phyloP scores from a whole-genome alignment of 2,888 invertebrate genomes.

The Embidobia sp. region DNA sequence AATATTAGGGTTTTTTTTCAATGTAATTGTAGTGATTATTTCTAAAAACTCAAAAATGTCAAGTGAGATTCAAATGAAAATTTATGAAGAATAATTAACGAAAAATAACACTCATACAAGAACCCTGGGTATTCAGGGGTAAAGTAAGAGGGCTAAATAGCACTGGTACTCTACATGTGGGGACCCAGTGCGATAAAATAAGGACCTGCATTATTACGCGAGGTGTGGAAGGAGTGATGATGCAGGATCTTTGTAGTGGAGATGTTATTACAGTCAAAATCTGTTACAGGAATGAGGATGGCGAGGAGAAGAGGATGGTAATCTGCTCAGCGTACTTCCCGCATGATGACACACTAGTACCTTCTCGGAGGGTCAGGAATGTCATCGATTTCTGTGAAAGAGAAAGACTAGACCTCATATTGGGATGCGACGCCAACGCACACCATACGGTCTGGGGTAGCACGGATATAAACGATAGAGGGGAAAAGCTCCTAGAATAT shows the following conservation, averaged over 20 bases:
- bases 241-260: not conserved
- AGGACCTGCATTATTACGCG: not conserved
- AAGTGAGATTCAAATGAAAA: no score
- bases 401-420: not conserved
- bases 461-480: not conserved
- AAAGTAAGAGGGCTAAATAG: not conserved
- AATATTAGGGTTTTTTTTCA: no score
- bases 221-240: not conserved
- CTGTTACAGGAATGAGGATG: not conserved
- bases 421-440: not conserved
- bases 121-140: not conserved
- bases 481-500: constrained; percentile 4
- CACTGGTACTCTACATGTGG: not conserved
- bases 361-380: not conserved
- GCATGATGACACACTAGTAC: not conserved
- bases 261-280: not conserved
- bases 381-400: not conserved
- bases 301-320: not conserved
- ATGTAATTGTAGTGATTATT: no score
- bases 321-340: not conserved
- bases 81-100: no score
- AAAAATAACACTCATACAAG: no score
- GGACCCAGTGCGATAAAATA: not conserved
- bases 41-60: no score
- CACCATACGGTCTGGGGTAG: not conserved